Conservation (phyloP, 2,888 invertebrate genomes). For the Reticulitermes lucifugus region DNA sequence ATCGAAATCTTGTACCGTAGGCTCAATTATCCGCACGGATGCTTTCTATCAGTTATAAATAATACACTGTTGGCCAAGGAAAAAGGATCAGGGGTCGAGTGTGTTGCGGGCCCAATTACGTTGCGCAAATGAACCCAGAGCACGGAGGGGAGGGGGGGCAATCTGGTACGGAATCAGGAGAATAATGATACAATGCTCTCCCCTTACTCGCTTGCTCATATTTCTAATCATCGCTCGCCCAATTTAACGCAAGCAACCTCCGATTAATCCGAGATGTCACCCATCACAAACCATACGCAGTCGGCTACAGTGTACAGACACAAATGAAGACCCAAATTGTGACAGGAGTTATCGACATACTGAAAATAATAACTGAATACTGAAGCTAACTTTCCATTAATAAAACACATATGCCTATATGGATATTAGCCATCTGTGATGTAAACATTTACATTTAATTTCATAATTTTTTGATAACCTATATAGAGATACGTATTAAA, state of each 20-base stretch:
- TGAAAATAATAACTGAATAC: no score
- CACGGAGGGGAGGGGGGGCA: neutral
- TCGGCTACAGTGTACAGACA: neutral
- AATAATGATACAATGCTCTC: conserved; percentile 42
- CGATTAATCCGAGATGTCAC: conserved; percentile 52
- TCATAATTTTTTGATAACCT: no score
- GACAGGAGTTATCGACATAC: no score
- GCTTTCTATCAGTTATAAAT: conserved; percentile 37
- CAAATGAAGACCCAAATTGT: neutral
- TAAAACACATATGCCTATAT: no score
- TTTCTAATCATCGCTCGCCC: conserved; percentile 53
- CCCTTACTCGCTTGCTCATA: conserved; percentile 47
- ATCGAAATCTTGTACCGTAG: neutral
- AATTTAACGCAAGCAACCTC: conserved; percentile 51
- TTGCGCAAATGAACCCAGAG: conserved; percentile 47
- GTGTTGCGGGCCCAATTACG: conserved; percentile 46
- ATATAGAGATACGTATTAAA: no score
- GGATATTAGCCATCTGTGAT: no score
- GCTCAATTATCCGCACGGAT: conserved; percentile 1
- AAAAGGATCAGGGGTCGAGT: conserved; percentile 23
- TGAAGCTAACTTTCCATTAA: no score
- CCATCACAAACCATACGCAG: conserved; percentile 32
- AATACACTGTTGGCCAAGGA: conserved; percentile 40
- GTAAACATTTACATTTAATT: no score
- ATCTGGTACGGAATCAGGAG: conserved; percentile 10